phyloP scores from a whole-genome alignment of 2,888 invertebrate genomes.

The Ptilodon capucinus region DNA sequence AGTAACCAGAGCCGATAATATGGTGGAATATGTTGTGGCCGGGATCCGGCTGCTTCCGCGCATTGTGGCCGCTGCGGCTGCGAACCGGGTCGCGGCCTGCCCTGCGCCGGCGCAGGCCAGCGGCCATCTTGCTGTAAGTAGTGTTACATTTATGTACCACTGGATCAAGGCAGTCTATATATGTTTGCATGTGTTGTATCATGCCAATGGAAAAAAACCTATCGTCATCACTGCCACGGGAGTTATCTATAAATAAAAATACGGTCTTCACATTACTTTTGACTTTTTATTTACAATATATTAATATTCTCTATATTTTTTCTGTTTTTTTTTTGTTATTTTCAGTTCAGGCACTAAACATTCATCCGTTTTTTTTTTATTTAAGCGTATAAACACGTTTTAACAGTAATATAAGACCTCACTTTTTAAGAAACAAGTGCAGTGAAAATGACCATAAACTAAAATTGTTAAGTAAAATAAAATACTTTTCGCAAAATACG shows the following conservation, averaged over 20 bases:
- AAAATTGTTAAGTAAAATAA: conserved; percentile 38
- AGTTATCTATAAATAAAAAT: conserved; percentile 28
- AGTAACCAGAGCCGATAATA: conserved; percentile 39
- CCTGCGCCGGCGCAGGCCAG: conserved; percentile 2
- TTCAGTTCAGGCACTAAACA: conserved; percentile 73
- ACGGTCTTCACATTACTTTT: conserved; percentile 46
- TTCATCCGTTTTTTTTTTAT: conserved; percentile 45
- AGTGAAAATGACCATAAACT: conserved; percentile 35
- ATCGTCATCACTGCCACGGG: background rate
- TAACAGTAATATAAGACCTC: conserved; percentile 56
- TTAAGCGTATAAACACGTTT: conserved; percentile 56
- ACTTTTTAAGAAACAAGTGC: conserved; percentile 54
- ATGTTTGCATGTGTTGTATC: background rate
- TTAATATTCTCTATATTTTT: conserved; percentile 75
- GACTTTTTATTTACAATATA: conserved; percentile 80
- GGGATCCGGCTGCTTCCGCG: conserved; percentile 50
- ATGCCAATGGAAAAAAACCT: no score
- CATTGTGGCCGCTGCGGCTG: conserved; percentile 61
- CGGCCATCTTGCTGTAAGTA: no score
- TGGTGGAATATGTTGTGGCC: conserved; percentile 49
- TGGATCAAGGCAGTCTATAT: no score
- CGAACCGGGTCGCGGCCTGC: conserved; percentile 41
- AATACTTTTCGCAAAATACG: conserved; percentile 56
- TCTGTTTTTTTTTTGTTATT: conserved; percentile 52
- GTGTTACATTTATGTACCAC: no score